Evolutionary conservation across 2,888 invertebrate species (phyloP), one percentile per base, ranked within the genome.

Genomic region (Drosophila yooni): DNA sequence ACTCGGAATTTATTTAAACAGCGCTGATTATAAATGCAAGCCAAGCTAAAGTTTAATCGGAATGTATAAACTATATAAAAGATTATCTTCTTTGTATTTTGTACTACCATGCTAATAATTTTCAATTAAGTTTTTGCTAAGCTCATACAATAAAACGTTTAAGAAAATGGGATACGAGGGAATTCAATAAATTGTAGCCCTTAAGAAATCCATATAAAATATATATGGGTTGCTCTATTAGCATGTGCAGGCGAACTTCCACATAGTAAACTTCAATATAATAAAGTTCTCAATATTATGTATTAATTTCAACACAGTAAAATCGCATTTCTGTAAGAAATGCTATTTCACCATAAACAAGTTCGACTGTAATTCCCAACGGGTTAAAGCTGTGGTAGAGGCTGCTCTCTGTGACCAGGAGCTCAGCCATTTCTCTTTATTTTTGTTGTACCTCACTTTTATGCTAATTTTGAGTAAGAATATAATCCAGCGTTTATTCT

Each of bases 1-100:
- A 77, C 53, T 86, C 92, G 8, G 94, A 95, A 76, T 95, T 94
- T 87, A 91, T 94, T 76, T 91, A 83, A 89, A 52, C 15, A 18
- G 10, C 15, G 34, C 53, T 18, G 2, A 57, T 27, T 31, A 15
- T 18, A 53, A 34, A 29, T 38, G 13, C 13, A 29, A 29, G 13
- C 21, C 5, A 6, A 6, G 11, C n/a, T 10, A 15, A 2, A 15
- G 3, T 21, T n/a, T 15, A 38, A 56, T 15, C n/a, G 38, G 7
- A 25, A 36, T 25, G 8, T 29, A 51, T 18, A 50, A 4, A 2
- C 21, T 15, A 5, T 18, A 10, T 2, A 36, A 13, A 18, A 56
- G 27, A 7, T 27, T 56, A 27, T 4, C 18, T 36, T 18, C 11
- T 34, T 25, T 7, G 13, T 46, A 15, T 2, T 46, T 13, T 3